A percentile compares a stretch with the other conserved stretches of the same genome.
phyloP scores from a whole-genome alignment of 92 coral and sea anemone species.

The Heliopora coerulea region DNA sequence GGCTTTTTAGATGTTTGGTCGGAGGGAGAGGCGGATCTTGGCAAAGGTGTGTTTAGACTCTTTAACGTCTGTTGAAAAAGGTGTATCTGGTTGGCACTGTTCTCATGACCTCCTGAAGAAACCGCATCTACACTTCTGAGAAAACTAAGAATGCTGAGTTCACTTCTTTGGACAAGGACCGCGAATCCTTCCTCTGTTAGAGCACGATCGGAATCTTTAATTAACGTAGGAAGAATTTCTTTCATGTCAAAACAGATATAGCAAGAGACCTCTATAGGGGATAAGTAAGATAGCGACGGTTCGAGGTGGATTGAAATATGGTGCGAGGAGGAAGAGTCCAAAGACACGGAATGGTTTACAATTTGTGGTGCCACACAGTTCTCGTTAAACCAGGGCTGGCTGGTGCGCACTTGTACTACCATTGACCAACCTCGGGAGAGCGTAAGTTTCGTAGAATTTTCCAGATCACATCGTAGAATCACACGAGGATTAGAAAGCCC shows the following conservation, averaged over 20 bases:
- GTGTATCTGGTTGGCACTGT: background rate
- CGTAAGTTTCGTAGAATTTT: conserved; percentile 10
- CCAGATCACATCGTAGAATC: conserved; percentile 8
- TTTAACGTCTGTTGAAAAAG: conserved; percentile 4
- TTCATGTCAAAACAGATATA: conserved; percentile 19
- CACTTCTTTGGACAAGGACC: conserved; percentile 8
- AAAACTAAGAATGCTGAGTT: conserved; percentile 15
- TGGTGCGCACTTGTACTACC: conserved; percentile 22
- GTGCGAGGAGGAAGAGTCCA: conserved; percentile 3
- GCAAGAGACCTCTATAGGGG: conserved; percentile 27
- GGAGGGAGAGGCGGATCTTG: background rate
- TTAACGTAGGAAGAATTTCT: conserved; percentile 4
- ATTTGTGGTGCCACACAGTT: background rate
- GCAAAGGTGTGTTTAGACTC: background rate
- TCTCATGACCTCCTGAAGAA: background rate
- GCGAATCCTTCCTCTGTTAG: conserved; percentile 11
- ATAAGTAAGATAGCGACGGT: conserved; percentile 1
- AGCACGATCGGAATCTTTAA: background rate
- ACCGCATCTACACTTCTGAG: background rate
- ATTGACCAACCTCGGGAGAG: conserved; percentile 28
- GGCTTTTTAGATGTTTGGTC: background rate
- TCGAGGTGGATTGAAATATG: conserved; percentile 19
- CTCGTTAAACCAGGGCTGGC: conserved; percentile 30
- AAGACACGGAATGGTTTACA: conserved; percentile 3
- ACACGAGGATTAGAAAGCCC: conserved; percentile 8